Base-by-base conservation (phyloP, 1,140 invertebrate genomes). In the Thrips palmi region DNA sequence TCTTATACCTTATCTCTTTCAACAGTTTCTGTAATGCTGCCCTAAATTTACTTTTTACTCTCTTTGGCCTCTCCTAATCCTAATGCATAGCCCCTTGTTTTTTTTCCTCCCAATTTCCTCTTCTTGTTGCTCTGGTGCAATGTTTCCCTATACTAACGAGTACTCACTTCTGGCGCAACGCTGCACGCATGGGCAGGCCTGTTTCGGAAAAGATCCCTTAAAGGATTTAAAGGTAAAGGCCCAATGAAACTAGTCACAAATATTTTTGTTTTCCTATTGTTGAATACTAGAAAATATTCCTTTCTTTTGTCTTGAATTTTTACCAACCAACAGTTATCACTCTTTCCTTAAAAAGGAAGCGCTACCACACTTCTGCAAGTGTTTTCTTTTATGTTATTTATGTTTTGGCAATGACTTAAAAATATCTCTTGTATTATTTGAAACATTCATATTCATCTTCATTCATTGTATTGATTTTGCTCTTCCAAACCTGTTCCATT, bases 191-290 rank as follows among this genome's bases (percentile, higher is more conserved):
- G 43, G 22, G 57, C 64, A 83, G 77, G 78, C 70, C 76, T 81
- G 72, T 83, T 81, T 81, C 77, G 78, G 76, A 83, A 83, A 81
- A 78, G 78, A 77, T 82, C 77, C 70, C 77, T 81, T 72, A 80
- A 80, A 80, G 77, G 77, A 79, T 8, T 27, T 27, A 27, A 46
- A 51, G 49, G 49, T 51, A 51, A 47, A 40, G 41, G 45, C 44
- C 31, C 41, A 40, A 40, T 38, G n/a, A n/a, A n/a, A n/a, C n/a
- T n/a, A n/a, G 29, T 31, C 29, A 31, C 29, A n/a, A 31, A n/a
- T 17, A 31, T 17, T 35, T 35, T 35, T 35, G 18, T 35, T 33
- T 8, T 33, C 15, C 7, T 11, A n/a, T 34, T 34, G 20, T 18
- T 25, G 20, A 14, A 34, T 34, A 21, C 12, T 34, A 14, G 12